Evolutionary conservation across 2,888 invertebrate genomes (phyloP).

Genomic region (Eristalinus sepulchralis): DNA sequence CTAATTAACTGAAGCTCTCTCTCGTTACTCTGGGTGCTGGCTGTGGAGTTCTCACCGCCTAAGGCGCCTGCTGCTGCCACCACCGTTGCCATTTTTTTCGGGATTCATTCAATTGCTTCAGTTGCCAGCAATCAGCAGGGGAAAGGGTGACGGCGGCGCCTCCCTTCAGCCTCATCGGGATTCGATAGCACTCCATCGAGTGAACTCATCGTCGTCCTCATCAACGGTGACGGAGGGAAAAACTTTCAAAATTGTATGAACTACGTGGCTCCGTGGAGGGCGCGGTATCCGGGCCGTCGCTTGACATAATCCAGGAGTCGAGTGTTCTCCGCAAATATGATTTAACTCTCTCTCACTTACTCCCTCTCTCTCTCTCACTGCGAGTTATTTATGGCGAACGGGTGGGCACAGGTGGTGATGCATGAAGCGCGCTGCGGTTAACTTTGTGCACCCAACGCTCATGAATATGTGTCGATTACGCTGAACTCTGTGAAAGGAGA

Average conservation of each 20-base stretch:
- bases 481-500: neutral
- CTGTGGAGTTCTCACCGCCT: neutral
- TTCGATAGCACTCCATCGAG: neutral
- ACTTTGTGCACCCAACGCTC: neutral
- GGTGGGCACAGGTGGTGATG: neutral
- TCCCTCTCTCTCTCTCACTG: neutral
- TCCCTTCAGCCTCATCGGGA: neutral
- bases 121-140: neutral
- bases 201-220: neutral
- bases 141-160: neutral
- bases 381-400: neutral
- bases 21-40: neutral
- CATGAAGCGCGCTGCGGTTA: neutral
- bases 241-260: neutral
- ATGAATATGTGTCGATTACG: neutral
- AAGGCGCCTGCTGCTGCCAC: neutral
- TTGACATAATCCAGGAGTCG: neutral
- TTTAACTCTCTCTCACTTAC: neutral
- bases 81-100: neutral
- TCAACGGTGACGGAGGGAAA: neutral
- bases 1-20: neutral
- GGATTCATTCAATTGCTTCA: neutral
- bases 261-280: neutral
- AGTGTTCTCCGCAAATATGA: neutral
- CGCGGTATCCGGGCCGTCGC: neutral